A percentile compares a stretch with the other conserved stretches of the same genome.
These are phyloP conservation scores for Drosophila bocki DNA, from an alignment of 1,140 invertebrate genomes.

Conservation along the genomic window DNA sequence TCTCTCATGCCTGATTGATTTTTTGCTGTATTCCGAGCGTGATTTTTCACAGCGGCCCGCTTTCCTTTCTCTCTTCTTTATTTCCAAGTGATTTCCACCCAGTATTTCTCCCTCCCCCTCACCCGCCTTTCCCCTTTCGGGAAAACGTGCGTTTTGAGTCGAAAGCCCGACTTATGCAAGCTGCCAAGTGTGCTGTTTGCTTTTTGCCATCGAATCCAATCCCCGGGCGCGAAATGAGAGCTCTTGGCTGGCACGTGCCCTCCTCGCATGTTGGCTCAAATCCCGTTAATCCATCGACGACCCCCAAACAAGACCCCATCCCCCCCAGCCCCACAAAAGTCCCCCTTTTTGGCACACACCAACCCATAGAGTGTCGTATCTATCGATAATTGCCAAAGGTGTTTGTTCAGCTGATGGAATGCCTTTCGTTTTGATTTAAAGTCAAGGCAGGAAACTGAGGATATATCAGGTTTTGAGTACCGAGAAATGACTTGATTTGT, in stretches of 20 bases:
- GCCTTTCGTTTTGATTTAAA: background rate
- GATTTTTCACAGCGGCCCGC: constrained; percentile 35
- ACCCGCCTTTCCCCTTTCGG: background rate
- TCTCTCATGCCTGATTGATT: constrained; percentile 45
- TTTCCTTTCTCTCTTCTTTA: constrained; percentile 24
- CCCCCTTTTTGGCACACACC: background rate
- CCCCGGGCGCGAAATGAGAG: constrained; percentile 19
- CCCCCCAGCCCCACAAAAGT: background rate
- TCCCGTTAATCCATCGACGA: constrained; percentile 35
- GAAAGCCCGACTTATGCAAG: constrained; percentile 40
- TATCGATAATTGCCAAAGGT: constrained; percentile 10
- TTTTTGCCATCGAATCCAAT: constrained; percentile 24
- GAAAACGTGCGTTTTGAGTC: constrained; percentile 23
- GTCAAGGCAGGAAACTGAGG: background rate
- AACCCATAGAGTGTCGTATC: background rate
- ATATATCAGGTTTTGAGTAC: background rate
- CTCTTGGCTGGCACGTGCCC: constrained; percentile 36
- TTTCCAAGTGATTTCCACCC: background rate
- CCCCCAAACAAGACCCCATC: constrained; percentile 3
- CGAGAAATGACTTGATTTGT: too few species aligned
- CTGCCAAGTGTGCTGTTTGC: constrained; percentile 4
- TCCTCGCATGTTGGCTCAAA: constrained; percentile 31
- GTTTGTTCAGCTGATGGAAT: constrained; percentile 1
- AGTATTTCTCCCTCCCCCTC: background rate
- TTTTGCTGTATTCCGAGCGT: constrained; percentile 36